Evolutionary conservation across 2,113 vertebrate species (phyloP).

Genomic region (Gulo gulo): DNA sequence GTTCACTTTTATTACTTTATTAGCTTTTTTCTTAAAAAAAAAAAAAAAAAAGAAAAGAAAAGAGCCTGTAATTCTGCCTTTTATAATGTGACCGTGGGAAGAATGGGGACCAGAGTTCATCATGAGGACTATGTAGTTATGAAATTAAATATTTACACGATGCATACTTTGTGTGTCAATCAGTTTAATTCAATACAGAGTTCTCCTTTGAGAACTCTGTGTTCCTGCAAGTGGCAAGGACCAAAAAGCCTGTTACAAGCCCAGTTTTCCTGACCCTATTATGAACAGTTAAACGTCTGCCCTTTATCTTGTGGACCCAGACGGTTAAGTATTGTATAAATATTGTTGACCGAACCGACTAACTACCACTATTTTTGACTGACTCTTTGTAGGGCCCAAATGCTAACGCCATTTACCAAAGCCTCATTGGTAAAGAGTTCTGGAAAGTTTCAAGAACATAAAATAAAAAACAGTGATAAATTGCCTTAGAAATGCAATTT

Average conservation of each 20-base stretch:
- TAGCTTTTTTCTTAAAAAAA: background rate
- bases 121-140: background rate
- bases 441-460: slow-evolving; percentile 63
- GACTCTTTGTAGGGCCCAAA: background rate
- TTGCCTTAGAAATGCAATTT: slow-evolving; percentile 44
- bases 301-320: slow-evolving; percentile 31
- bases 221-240: background rate
- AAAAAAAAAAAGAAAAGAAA: too few species aligned
- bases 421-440: background rate
- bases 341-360: background rate
- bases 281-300: background rate
- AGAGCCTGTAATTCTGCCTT: background rate
- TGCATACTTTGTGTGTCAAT: background rate
- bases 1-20: background rate
- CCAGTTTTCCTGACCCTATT: background rate
- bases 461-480: slow-evolving; percentile 46
- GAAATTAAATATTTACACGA: background rate
- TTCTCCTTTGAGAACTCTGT: background rate
- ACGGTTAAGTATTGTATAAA: slow-evolving; percentile 37
- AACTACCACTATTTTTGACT: slow-evolving; percentile 43
- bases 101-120: background rate
- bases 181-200: background rate
- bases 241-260: background rate
- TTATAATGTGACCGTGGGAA: background rate
- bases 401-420: slow-evolving; percentile 25